Conservation (phyloP, 1,140 invertebrate genomes). For the Aphaenogaster rudis region DNA sequence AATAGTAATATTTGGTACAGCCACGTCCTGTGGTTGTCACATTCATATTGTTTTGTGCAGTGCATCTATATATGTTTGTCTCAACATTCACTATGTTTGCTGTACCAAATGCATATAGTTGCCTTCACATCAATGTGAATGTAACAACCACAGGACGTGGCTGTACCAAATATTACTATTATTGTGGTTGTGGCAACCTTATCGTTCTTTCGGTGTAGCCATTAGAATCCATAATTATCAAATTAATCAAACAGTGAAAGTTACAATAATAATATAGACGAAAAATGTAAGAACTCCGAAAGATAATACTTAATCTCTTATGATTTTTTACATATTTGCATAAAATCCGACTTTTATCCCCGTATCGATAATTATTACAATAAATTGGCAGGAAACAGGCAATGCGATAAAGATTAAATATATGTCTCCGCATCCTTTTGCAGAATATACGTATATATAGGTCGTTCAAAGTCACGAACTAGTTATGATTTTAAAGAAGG, state of each 20-base stretch:
- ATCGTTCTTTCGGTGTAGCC: too few species aligned
- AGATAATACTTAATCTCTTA: neutral
- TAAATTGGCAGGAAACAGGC: neutral
- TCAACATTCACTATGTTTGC: too few species aligned
- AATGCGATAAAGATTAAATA: constrained; percentile 19
- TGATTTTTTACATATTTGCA: neutral
- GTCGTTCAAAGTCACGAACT: constrained; percentile 20
- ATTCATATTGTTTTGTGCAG: too few species aligned
- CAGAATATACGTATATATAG: neutral
- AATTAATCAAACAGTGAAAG: neutral
- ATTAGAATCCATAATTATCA: neutral
- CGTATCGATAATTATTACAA: neutral
- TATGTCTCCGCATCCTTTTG: neutral
- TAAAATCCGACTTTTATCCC: neutral
- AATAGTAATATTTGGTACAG: too few species aligned
- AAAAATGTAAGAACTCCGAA: neutral
- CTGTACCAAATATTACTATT: too few species aligned
- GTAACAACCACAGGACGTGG: too few species aligned
- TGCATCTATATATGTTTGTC: too few species aligned
- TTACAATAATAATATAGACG: neutral
- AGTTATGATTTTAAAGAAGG: constrained; percentile 52
- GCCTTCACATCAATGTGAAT: too few species aligned
- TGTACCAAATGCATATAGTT: too few species aligned
- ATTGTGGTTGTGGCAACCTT: too few species aligned
- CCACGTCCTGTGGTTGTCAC: too few species aligned